Evolutionary conservation across 2,888 invertebrate genomes (phyloP).

Genomic region (Dryobota labecula): DNA sequence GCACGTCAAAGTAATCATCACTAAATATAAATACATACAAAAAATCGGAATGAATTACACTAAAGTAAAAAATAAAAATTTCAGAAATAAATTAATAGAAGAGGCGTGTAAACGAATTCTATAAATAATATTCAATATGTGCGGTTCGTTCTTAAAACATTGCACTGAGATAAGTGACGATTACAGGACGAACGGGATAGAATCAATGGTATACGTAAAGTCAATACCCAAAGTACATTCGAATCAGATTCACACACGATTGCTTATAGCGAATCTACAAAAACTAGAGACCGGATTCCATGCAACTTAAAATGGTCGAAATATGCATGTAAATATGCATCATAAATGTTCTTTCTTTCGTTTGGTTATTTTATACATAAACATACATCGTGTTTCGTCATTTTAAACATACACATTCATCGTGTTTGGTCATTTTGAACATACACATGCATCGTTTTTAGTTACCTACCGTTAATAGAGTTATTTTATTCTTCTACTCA

Average conservation of each 20-base stretch:
- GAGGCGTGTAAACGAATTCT: constrained; percentile 46
- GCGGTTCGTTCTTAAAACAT: constrained; percentile 28
- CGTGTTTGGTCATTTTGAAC: no score
- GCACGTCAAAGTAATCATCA: constrained; percentile 60
- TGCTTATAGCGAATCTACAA: constrained; percentile 75
- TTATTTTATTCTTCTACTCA: not conserved
- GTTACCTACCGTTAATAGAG: not conserved
- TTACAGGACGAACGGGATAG: constrained; percentile 27
- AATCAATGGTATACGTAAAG: constrained; percentile 48
- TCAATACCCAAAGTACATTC: constrained; percentile 70
- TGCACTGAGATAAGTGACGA: constrained; percentile 46
- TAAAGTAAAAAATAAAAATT: constrained; percentile 62
- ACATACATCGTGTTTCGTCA: no score
- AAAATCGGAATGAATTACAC: constrained; percentile 77
- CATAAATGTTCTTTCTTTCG: not conserved
- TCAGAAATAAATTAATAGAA: constrained; percentile 61
- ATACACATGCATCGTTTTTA: not conserved
- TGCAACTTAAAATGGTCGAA: constrained; percentile 12
- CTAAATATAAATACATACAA: constrained; percentile 66
- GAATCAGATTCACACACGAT: constrained; percentile 86
- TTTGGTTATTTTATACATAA: no score
- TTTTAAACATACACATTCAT: no score
- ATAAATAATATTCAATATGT: constrained; percentile 58
- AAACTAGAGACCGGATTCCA: constrained; percentile 35
- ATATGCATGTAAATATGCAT: constrained; percentile 24